Evolutionary conservation across 2,113 vertebrate species (phyloP).

Genomic region (Chelonoidis abingdonii): DNA sequence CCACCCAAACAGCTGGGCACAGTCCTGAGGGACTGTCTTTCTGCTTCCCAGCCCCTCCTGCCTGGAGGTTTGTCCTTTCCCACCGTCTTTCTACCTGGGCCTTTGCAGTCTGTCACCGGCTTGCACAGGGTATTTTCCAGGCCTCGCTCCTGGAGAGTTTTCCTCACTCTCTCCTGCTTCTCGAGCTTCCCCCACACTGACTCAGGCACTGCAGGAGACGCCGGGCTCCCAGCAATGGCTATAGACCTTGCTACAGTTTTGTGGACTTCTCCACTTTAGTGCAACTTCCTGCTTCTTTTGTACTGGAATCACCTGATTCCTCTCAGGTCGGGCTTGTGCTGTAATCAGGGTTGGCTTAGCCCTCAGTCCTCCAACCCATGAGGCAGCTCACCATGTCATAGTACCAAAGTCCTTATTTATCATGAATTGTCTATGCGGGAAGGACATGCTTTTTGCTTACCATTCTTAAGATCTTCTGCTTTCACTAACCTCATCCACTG

Average conservation of each 20-base stretch:
- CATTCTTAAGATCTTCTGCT: background rate
- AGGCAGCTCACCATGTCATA: background rate
- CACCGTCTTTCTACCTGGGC: background rate
- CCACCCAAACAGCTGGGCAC: background rate
- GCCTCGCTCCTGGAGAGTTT: background rate
- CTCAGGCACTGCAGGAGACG: background rate
- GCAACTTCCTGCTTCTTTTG: background rate
- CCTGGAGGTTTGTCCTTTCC: background rate
- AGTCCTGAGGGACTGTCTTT: background rate
- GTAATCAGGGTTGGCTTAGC: background rate
- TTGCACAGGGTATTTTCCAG: background rate
- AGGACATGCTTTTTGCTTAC: background rate
- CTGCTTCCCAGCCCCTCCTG: background rate
- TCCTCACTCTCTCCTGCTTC: background rate
- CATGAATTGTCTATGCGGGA: fast-evolving
- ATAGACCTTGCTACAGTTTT: background rate
- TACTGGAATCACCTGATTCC: background rate
- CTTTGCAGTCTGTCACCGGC: background rate
- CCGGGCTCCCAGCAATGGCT: background rate
- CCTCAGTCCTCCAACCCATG: too few species aligned
- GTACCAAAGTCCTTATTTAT: background rate
- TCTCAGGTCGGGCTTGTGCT: background rate
- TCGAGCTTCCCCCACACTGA: background rate
- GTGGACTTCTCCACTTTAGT: background rate
- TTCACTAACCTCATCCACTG: background rate